Base-by-base conservation (phyloP, 1,140 invertebrate genomes). In the Kradibia gibbosae region DNA sequence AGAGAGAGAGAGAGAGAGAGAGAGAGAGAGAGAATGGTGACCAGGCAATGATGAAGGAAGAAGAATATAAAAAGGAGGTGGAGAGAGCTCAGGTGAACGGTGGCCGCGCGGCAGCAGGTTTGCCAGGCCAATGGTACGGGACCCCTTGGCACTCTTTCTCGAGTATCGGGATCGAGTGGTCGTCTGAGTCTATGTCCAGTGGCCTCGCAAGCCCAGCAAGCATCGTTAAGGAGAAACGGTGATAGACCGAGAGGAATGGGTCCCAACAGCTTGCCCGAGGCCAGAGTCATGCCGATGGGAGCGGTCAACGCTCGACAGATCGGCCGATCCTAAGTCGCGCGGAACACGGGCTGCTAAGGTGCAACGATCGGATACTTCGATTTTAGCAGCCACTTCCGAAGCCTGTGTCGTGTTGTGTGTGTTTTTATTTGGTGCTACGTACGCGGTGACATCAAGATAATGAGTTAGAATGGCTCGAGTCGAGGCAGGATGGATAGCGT, bases 391-490 rank as follows among this genome's bases (percentile, higher is more conserved):
- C 15, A 74, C 22, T 8, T 34, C 11, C 15, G 55, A 42, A 48
- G 75, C n/a, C 10, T 17, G n/a, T 48, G 42, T 42, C 42, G 70
- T 48, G 28, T 77, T 48, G 75, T 67, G 57, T 36, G 42, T n/a
- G n/a, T n/a, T n/a, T 20, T 34, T 45, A 1, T 28, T 50, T 10
- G 39, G 28, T 25, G 74, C 5, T 34, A 3, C 15, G 50, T n/a
- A n/a, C n/a, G n/a, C n/a, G 20, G 20, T 22, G 34, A 36, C 4
- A 67, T 11, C 3, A 57, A 20, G 31, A 89, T 87, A 90, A 90
- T 90, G 90, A 87, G 87, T 88, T 90, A 90, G 88, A 87, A 91
- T 82, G 76, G 57, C 88, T 89, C 84, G 85, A 31, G 85, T 86
- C 86, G 86, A 88, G 86, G 82, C 85, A 87, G 87, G 86, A 90